Percentiles rank a stretch among this genome's conserved stretches.
Evolutionary conservation across 2,113 vertebrate species (phyloP).

Genomic region (Picathartes gymnocephalus): DNA sequence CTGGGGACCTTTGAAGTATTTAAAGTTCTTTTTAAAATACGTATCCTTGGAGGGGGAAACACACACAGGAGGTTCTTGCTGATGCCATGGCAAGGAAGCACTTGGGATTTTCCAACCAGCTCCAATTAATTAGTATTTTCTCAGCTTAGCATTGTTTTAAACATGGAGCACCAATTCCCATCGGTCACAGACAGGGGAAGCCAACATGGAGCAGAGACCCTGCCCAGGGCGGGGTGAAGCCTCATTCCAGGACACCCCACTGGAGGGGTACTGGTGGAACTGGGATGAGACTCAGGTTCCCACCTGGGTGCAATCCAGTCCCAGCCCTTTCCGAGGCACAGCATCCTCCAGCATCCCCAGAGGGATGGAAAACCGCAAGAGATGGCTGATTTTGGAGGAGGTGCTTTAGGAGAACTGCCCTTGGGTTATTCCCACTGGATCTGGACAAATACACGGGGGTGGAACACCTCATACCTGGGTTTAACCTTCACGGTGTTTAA

Average conservation of each 20-base stretch:
- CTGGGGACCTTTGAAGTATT: neutral
- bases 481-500: neutral
- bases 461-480: rapidly evolving
- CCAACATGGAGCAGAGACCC: rapidly evolving
- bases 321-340: neutral
- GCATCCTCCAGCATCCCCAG: neutral
- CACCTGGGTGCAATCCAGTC: neutral
- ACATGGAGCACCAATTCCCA: neutral
- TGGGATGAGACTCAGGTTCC: neutral
- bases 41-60: neutral
- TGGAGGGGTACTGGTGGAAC: neutral
- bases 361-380: neutral
- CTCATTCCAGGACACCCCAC: rapidly evolving
- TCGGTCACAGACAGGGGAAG: neutral
- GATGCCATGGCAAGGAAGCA: neutral
- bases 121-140: neutral
- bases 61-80: neutral
- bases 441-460: rapidly evolving
- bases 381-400: neutral
- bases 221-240: neutral
- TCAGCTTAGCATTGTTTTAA: neutral
- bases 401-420: neutral
- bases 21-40: neutral
- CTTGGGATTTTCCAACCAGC: neutral
- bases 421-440: neutral